phyloP scores from a whole-genome alignment of 2,113 vertebrate genomes.

The Tupaia tana region DNA sequence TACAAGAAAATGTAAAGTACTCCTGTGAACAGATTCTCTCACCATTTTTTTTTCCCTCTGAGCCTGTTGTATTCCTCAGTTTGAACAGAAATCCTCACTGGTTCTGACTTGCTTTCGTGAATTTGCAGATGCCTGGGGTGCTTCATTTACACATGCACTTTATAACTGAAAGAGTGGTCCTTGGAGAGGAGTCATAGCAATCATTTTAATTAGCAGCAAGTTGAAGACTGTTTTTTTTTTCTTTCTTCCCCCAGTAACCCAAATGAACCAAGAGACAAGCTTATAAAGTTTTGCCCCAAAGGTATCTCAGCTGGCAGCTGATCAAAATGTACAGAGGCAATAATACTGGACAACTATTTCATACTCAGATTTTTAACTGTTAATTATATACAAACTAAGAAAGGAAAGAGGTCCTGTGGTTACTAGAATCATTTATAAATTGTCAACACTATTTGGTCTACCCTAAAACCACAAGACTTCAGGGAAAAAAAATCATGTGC shows the following conservation, averaged over 20 bases:
- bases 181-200: slow-evolving; percentile 63
- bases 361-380: slow-evolving; percentile 63
- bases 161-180: slow-evolving; percentile 61
- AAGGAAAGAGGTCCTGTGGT: slow-evolving; percentile 11
- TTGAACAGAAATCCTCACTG: slow-evolving; percentile 52
- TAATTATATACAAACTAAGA: slow-evolving; percentile 59
- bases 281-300: slow-evolving; percentile 63
- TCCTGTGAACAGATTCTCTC: neutral
- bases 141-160: slow-evolving; percentile 73
- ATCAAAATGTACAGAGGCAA: slow-evolving; percentile 62
- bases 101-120: slow-evolving; percentile 64
- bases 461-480: slow-evolving; percentile 42
- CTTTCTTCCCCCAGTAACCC: slow-evolving; percentile 54
- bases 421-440: slow-evolving; percentile 14
- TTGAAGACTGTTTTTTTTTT: slow-evolving; percentile 49
- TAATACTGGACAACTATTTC: slow-evolving; percentile 64
- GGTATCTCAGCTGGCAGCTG: slow-evolving; percentile 45
- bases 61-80: slow-evolving; percentile 2
- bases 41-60: neutral
- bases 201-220: slow-evolving; percentile 76
- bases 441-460: slow-evolving; percentile 58
- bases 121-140: slow-evolving; percentile 55
- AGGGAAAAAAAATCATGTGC: neutral
- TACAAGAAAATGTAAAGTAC: neutral
- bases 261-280: slow-evolving; percentile 59